Evolutionary conservation across 2,113 vertebrate genomes (phyloP).

Genomic region (Callorhinus ursinus): DNA sequence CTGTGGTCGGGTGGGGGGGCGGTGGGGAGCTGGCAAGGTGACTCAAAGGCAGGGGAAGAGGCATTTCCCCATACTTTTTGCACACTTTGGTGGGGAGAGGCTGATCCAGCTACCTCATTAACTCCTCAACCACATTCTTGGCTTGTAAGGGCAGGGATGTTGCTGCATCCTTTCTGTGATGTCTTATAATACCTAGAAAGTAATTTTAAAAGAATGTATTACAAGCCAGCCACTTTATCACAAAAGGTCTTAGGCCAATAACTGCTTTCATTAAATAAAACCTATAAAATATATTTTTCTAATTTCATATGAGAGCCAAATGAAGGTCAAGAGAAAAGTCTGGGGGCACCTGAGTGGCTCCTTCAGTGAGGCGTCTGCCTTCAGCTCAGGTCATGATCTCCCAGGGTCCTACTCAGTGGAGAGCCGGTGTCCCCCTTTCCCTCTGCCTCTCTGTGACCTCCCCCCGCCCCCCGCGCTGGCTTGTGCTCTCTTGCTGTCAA

Average conservation of each 20-base stretch:
- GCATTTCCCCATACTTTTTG: not conserved
- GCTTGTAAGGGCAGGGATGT: not conserved
- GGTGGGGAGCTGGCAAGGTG: not conserved
- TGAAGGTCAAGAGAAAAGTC: slow-evolving; percentile 21
- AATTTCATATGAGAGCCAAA: slow-evolving; percentile 50
- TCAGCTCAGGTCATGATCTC: too few species aligned
- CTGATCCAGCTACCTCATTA: not conserved
- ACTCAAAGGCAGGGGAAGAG: not conserved
- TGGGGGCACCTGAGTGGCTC: not conserved
- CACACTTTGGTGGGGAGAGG: not conserved
- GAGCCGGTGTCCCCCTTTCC: too few species aligned
- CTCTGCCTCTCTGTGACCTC: too few species aligned
- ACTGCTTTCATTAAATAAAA: slow-evolving; percentile 66
- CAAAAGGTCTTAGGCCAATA: slow-evolving; percentile 46
- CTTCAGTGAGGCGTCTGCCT: too few species aligned
- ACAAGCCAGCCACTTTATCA: not conserved
- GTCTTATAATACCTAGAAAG: not conserved
- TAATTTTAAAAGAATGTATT: not conserved
- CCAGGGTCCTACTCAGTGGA: too few species aligned
- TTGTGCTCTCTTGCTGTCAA: too few species aligned
- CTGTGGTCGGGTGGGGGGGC: not conserved
- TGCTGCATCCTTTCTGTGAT: not conserved
- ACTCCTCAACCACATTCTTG: not conserved
- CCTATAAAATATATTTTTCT: slow-evolving; percentile 54
- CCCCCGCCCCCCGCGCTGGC: fast-evolving